Evolutionary conservation across 1,140 invertebrate genomes (phyloP).

Genomic region (Pseudobourletiella spinata): DNA sequence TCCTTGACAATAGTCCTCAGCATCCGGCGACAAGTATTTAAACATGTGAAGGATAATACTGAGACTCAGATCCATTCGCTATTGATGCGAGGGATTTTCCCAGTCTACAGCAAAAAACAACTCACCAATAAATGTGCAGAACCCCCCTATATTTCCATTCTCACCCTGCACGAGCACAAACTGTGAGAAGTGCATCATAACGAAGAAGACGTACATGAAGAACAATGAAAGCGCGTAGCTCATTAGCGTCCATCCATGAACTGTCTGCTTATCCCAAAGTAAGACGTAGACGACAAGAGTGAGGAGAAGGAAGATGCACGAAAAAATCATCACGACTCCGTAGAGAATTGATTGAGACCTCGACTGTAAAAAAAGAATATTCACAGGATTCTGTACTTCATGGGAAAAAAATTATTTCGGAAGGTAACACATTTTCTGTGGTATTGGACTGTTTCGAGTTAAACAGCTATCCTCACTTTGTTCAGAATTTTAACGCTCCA

Average conservation of each 20-base stretch:
- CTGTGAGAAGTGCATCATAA: conserved; percentile 5
- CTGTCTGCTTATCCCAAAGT: conserved; percentile 32
- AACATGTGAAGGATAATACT: background rate
- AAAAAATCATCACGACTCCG: conserved; percentile 21
- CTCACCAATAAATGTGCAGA: background rate
- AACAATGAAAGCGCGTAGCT: conserved; percentile 22
- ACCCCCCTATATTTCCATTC: background rate
- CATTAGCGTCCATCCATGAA: conserved; percentile 22
- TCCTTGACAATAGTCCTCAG: background rate
- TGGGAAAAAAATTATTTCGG: too few species aligned
- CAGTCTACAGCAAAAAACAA: background rate
- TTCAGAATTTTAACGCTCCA: background rate
- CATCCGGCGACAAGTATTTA: background rate
- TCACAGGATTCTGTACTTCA: too few species aligned
- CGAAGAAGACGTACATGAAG: conserved; percentile 18
- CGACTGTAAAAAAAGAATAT: background rate
- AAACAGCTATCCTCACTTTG: background rate
- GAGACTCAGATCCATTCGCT: background rate
- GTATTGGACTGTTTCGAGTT: background rate
- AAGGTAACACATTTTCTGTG: too few species aligned
- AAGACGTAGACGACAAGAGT: conserved; percentile 28
- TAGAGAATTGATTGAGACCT: conserved; percentile 15
- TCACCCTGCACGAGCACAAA: background rate
- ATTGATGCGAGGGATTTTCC: background rate
- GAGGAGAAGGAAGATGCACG: conserved; percentile 21